These are phyloP conservation scores for Oreocharis arfaki DNA, from an alignment of 2,113 vertebrate genomes.

Conservation along the genomic window DNA sequence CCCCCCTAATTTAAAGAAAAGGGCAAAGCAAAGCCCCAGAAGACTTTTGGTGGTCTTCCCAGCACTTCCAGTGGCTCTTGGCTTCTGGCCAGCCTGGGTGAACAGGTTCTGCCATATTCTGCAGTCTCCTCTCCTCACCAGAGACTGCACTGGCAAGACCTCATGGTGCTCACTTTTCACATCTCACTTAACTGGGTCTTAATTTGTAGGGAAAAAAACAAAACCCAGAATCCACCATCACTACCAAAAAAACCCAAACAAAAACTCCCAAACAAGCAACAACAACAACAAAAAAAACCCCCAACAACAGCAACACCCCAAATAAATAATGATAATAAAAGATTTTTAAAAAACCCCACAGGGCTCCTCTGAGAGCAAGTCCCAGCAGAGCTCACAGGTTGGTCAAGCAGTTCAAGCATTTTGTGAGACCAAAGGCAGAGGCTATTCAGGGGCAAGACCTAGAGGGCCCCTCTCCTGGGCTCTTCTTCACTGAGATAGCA, in stretches of 20 bases:
- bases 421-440: neutral
- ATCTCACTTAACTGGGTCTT: neutral
- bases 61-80: neutral
- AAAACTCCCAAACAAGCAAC: neutral
- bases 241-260: too few relatives aligned
- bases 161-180: neutral
- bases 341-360: neutral
- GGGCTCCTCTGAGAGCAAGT: neutral
- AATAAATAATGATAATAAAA: neutral
- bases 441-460: neutral
- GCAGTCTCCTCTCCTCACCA: neutral
- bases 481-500: neutral
- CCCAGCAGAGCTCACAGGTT: neutral
- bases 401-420: neutral
- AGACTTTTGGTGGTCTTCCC: neutral
- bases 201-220: neutral
- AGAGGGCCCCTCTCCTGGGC: neutral
- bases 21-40: neutral
- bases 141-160: neutral
- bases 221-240: neutral
- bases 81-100: neutral
- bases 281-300: neutral
- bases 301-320: neutral
- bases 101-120: neutral
- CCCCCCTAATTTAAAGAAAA: neutral